Base-by-base conservation (phyloP, 2,797 vertebrate species). In the Petrocephalus sullivani region DNA sequence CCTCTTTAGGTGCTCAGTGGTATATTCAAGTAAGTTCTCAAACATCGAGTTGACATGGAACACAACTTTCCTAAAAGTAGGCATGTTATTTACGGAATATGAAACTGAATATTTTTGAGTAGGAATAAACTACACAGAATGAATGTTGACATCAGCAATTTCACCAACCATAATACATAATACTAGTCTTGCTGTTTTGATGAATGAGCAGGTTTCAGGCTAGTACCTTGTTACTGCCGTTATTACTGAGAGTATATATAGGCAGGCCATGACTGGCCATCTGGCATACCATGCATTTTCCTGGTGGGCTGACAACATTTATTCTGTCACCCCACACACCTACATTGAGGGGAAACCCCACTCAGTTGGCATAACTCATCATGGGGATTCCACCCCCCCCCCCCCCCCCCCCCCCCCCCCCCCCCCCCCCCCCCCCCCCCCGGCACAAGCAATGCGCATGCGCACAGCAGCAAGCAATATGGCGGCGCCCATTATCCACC, bases 1-100 rank as follows among this genome's bases (percentile, higher is more conserved):
- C 90, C 92, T 92, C 92, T 91, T 87, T 91, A 91, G 92, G 92
- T 90, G 49, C 85, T 90, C 89, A 82, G 10, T 86, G 88, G 90
- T 90, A 91, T 88, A 90, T 90, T 91, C 88, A 91, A 91, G 90
- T 85, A 84, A 87, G 84, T 82, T 90, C 92, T 93, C 92, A 94
- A 94, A 93, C 93, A 94, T 91, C 90, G 88, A 87, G 85, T 54
- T 87, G 81, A 88, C 92, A 89, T 58, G 41, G 67, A 60, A 61
- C 85, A 58, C 33, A 16, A 71, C 61, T 49, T 28, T 56, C 14
- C 28, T 81, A 71, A 71, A 56, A 23, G 61, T 23, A 6, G 61
- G 54, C 10, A 49, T 49, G 64, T 57, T 54, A n/a, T 58, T 58
- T 60, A 41, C 16, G 3, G 4, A 85, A 71, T 54, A 51, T 82